phyloP scores from a whole-genome alignment of 2,113 vertebrate species.

The Onychostruthus taczanowskii region DNA sequence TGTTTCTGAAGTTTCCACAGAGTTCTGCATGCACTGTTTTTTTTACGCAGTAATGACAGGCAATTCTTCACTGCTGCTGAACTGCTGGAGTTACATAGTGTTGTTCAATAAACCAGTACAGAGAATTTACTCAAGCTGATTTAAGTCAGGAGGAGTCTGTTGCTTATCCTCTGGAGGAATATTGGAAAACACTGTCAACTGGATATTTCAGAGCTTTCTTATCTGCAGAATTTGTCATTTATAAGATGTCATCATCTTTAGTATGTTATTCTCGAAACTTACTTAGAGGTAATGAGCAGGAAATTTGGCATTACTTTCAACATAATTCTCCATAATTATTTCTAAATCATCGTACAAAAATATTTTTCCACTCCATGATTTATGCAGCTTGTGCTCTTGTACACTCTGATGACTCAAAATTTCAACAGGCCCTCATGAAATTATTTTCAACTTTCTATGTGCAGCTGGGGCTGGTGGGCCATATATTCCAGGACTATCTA shows the following conservation, averaged over 20 bases:
- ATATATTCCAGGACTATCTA: not conserved
- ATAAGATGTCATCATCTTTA: slow-evolving; percentile 36
- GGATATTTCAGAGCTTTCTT: slow-evolving; percentile 21
- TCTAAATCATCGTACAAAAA: slow-evolving; percentile 55
- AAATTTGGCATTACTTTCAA: slow-evolving; percentile 57
- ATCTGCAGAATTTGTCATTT: slow-evolving; percentile 30
- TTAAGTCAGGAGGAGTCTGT: not conserved
- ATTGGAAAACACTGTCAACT: slow-evolving; percentile 27
- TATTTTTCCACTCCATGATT: slow-evolving; percentile 52
- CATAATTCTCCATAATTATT: slow-evolving; percentile 52
- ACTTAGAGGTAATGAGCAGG: slow-evolving; percentile 56
- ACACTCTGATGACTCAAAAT: slow-evolving; percentile 58
- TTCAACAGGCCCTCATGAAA: slow-evolving; percentile 35
- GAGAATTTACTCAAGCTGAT: not conserved
- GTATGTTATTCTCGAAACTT: slow-evolving; percentile 43
- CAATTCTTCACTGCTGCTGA: not conserved
- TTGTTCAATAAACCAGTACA: not conserved
- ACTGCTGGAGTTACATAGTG: not conserved
- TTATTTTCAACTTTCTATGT: slow-evolving; percentile 4
- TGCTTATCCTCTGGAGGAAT: not conserved
- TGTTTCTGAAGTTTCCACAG: not conserved
- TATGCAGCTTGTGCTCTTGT: slow-evolving; percentile 47
- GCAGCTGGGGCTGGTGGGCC: slow-evolving; percentile 37
- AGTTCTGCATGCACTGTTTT: not conserved
- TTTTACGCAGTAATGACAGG: not conserved